Percentiles rank a stretch among this genome's conserved stretches.
phyloP scores from a whole-genome alignment of 2,888 invertebrate species.

The Lypha dubia region DNA sequence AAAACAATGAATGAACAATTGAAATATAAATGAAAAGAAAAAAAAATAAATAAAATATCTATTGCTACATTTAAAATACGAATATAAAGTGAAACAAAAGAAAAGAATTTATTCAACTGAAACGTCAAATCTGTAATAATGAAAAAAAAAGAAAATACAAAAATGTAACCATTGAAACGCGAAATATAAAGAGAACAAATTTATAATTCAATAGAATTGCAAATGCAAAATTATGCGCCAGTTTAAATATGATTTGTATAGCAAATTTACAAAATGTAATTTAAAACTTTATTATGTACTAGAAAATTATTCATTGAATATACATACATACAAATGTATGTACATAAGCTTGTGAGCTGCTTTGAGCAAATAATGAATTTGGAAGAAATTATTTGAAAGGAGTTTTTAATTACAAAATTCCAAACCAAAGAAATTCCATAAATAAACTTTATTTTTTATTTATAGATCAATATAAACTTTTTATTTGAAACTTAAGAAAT shows the following conservation, averaged over 20 bases:
- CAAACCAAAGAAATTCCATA: no score
- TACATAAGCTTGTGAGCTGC: no score
- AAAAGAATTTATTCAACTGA: conserved; percentile 15
- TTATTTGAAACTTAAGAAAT: no score
- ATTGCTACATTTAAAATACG: conserved; percentile 13
- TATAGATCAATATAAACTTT: no score
- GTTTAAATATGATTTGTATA: neutral
- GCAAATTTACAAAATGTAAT: neutral
- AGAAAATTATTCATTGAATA: neutral
- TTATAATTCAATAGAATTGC: conserved; percentile 13
- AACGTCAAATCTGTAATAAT: conserved; percentile 17
- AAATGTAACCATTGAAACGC: neutral
- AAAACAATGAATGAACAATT: conserved; percentile 18
- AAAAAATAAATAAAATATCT: conserved; percentile 6
- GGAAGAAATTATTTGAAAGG: no score
- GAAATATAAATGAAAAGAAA: conserved; percentile 5
- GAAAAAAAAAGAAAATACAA: neutral
- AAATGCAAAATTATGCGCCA: neutral
- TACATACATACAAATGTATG: no score
- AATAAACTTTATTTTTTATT: no score
- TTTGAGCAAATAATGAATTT: no score
- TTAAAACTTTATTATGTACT: neutral
- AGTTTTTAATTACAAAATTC: no score
- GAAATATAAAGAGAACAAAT: conserved; percentile 2
- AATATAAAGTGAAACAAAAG: conserved; percentile 32